Conservation (phyloP, 2,888 invertebrate species). For the Achlya flavicornis region DNA sequence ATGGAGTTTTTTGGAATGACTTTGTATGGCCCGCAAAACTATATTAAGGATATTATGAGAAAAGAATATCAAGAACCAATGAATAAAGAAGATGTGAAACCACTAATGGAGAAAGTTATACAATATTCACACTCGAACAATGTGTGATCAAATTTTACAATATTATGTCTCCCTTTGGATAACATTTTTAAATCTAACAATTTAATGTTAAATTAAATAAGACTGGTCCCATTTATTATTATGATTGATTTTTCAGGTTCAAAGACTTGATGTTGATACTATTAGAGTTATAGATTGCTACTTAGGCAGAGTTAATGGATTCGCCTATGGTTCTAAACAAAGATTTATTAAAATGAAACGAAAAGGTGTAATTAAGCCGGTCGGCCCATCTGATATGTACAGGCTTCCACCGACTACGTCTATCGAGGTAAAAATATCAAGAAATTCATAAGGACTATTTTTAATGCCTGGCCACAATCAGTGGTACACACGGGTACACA, state of each 20-base stretch:
- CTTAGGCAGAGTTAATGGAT: conserved; percentile 80
- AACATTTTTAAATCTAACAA: background rate
- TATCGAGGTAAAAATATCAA: conserved; percentile 52
- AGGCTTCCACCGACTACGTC: conserved; percentile 73
- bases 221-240: no score
- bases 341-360: conserved; percentile 77
- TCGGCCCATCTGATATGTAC: conserved; percentile 80
- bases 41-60: conserved; percentile 72
- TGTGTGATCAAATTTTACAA: conserved; percentile 54
- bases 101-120: conserved; percentile 60
- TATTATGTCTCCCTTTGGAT: no score
- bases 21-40: conserved; percentile 75
- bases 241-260: conserved; percentile 37
- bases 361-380: conserved; percentile 81
- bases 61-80: conserved; percentile 75
- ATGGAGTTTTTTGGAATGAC: conserved; percentile 84
- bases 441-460: background rate
- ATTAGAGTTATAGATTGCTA: conserved; percentile 77
- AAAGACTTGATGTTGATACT: conserved; percentile 60
- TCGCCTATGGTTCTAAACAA: conserved; percentile 78
- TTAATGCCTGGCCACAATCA: no score
- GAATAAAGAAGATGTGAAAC: conserved; percentile 59
- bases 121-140: conserved; percentile 43
- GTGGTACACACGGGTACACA: background rate
- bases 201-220: no score